A percentile compares a stretch with the other conserved stretches of the same genome.
phyloP scores from a whole-genome alignment of 2,113 vertebrate genomes.

The Psephotus haematonotus region DNA sequence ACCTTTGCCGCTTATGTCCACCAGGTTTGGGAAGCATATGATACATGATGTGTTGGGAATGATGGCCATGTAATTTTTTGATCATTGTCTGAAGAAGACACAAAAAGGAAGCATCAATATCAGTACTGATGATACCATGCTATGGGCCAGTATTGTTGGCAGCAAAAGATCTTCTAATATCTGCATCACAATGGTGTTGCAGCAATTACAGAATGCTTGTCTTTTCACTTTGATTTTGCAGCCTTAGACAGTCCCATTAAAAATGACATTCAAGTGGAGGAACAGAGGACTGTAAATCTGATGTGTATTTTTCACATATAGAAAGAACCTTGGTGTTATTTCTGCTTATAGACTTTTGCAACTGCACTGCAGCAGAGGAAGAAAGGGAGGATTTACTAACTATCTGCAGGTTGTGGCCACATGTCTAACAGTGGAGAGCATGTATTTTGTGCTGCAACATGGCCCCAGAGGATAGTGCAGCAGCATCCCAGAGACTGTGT shows the following conservation, averaged over 20 bases:
- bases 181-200: background rate
- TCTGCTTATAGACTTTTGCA: background rate
- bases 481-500: background rate
- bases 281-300: background rate
- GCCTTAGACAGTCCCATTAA: background rate
- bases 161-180: background rate
- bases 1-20: background rate
- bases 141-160: background rate
- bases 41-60: background rate
- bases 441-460: background rate
- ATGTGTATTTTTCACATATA: background rate
- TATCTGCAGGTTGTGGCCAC: background rate
- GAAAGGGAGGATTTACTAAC: background rate
- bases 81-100: background rate
- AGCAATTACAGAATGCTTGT: background rate
- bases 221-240: background rate
- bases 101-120: fast-evolving
- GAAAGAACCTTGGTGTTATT: background rate
- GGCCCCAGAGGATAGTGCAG: background rate
- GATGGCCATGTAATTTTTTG: background rate
- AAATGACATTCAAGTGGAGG: background rate
- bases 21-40: background rate
- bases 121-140: background rate
- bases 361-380: background rate
- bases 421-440: background rate